Percentiles rank a stretch among this genome's conserved stretches.
Evolutionary conservation across 2,888 invertebrate species (phyloP).

Genomic region (Dicranocentrus wangi): DNA sequence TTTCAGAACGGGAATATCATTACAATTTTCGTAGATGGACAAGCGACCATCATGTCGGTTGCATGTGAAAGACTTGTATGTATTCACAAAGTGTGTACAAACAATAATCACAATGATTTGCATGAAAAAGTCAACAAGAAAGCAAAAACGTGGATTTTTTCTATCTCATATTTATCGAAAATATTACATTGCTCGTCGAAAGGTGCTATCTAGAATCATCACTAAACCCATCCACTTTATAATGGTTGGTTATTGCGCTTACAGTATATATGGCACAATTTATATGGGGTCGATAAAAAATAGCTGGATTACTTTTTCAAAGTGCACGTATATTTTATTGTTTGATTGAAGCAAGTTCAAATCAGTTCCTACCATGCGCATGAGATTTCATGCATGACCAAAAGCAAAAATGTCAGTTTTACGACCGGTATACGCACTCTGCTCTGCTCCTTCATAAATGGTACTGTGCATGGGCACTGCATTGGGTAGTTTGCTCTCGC

Average conservation of each 20-base stretch:
- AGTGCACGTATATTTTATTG: conserved; percentile 45
- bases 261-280: background rate
- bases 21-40: background rate
- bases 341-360: conserved; percentile 51
- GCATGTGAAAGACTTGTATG: conserved; percentile 11
- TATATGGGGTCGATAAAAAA: too few relatives aligned
- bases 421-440: conserved; percentile 55
- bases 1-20: background rate
- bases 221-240: background rate
- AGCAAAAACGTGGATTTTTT: conserved; percentile 5
- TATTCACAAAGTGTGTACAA: conserved; percentile 26
- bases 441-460: conserved; percentile 49
- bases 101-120: conserved; percentile 40
- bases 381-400: conserved; percentile 53
- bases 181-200: background rate
- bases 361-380: conserved; percentile 25
- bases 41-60: background rate
- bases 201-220: too few relatives aligned
- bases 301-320: background rate
- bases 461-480: too few relatives aligned
- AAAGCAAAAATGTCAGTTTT: conserved; percentile 57
- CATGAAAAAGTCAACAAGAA: conserved; percentile 33
- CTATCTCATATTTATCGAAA: conserved; percentile 43
- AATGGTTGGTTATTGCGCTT: conserved; percentile 50
- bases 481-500: too few relatives aligned